These are phyloP conservation scores for Andrena praecox DNA, from an alignment of 2,888 invertebrate species.

Conservation along the genomic window DNA sequence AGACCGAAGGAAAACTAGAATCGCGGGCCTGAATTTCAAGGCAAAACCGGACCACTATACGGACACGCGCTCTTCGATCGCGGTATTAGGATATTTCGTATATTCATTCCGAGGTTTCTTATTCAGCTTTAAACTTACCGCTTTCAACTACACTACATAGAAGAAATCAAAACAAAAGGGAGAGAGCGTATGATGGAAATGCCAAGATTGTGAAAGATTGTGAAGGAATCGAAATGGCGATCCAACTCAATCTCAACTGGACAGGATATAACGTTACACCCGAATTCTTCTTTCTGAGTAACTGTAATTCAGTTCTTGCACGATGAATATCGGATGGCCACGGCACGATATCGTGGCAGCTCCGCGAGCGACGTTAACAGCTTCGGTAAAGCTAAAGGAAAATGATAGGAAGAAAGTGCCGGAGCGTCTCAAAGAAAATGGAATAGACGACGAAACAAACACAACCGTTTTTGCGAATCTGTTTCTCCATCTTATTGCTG, in stretches of 20 bases:
- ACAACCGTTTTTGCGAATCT: slow-evolving; percentile 4
- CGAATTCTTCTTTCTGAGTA: slow-evolving; percentile 68
- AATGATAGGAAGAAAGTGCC: slow-evolving; percentile 20
- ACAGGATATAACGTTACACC: slow-evolving; percentile 66
- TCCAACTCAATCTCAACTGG: slow-evolving; percentile 37
- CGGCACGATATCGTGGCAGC: slow-evolving; percentile 20
- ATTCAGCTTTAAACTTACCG: neutral
- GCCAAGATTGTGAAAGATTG: neutral
- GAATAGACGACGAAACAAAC: neutral
- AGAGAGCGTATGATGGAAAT: no score
- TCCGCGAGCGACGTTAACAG: slow-evolving; percentile 21
- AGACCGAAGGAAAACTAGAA: slow-evolving; percentile 30
- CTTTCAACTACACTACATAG: no score
- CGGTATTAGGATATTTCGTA: neutral
- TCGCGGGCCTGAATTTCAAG: slow-evolving; percentile 10
- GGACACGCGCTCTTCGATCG: neutral
- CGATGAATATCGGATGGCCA: slow-evolving; percentile 45
- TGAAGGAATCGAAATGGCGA: slow-evolving; percentile 28
- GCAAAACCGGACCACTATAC: no score
- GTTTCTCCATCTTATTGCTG: slow-evolving; percentile 17
- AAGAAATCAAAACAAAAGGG: no score
- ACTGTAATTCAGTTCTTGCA: slow-evolving; percentile 63
- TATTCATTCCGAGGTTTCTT: neutral
- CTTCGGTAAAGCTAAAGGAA: slow-evolving; percentile 1
- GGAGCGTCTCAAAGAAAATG: neutral